A percentile compares a stretch with the other conserved stretches of the same genome.
These are phyloP conservation scores for Poecilobothrus nobilitatus DNA, from an alignment of 2,888 invertebrate species.

Conservation along the genomic window DNA sequence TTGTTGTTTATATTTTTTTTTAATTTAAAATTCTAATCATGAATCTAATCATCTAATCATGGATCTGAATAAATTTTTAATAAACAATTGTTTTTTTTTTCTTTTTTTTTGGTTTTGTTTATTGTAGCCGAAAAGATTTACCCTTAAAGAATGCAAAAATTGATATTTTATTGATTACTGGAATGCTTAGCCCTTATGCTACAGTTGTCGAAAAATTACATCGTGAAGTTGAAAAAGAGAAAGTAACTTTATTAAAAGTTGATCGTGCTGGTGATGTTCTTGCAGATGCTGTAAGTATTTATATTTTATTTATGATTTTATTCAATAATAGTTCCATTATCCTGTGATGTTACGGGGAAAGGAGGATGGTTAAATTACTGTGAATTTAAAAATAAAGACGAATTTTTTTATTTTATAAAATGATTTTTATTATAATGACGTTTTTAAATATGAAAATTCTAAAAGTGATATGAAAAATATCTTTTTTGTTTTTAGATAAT, in stretches of 20 bases:
- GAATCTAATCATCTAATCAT: too few relatives aligned
- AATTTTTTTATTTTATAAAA: too few relatives aligned
- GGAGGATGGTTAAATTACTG: too few relatives aligned
- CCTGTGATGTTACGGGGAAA: too few relatives aligned
- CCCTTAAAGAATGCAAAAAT: slow-evolving; percentile 63
- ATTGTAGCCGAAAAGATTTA: slow-evolving; percentile 61
- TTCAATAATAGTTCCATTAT: too few relatives aligned
- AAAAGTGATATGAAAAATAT: too few relatives aligned
- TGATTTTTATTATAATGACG: too few relatives aligned
- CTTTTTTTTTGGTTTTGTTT: background rate
- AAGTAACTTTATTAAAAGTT: slow-evolving; percentile 74
- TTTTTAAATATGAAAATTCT: too few relatives aligned
- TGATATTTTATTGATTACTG: slow-evolving; percentile 73
- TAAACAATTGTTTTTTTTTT: too few relatives aligned
- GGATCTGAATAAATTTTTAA: too few relatives aligned
- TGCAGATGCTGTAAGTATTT: slow-evolving; percentile 63
- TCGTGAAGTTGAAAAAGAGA: slow-evolving; percentile 68
- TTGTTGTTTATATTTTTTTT: background rate
- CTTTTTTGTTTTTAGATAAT: too few relatives aligned
- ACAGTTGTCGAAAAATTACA: slow-evolving; percentile 71
- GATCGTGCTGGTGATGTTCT: slow-evolving; percentile 82
- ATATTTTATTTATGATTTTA: background rate
- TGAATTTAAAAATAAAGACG: slow-evolving; percentile 9
- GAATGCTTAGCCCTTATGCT: slow-evolving; percentile 67
- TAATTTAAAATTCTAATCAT: background rate